phyloP scores from a whole-genome alignment of 2,113 vertebrate genomes.

The Noturus placidus region DNA sequence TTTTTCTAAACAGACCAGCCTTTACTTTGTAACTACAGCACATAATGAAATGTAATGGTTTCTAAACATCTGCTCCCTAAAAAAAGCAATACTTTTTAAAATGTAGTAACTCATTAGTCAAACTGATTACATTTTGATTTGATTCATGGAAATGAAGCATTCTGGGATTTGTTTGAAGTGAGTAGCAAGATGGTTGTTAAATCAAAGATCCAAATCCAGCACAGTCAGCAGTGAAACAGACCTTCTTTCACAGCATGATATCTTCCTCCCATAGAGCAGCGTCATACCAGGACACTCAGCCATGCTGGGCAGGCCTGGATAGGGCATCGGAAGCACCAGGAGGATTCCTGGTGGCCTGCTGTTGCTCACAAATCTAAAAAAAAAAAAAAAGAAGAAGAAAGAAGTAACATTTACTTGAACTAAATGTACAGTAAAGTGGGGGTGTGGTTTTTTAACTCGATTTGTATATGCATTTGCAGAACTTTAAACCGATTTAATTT shows the following conservation, averaged over 20 bases:
- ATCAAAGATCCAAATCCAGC: background rate
- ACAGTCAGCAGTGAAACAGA: background rate
- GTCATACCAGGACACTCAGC: background rate
- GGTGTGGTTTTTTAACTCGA: no score
- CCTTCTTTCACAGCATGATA: background rate
- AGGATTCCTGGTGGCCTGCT: no score
- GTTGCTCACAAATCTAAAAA: no score
- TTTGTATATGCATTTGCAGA: no score
- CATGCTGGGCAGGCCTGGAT: background rate
- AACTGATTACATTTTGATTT: background rate
- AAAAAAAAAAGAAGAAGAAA: no score
- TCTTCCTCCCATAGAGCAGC: background rate
- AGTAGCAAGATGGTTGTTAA: background rate
- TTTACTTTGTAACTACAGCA: background rate
- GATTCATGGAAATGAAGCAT: background rate
- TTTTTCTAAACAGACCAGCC: background rate
- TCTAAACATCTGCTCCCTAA: background rate
- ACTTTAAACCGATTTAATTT: no score
- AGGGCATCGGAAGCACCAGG: no score
- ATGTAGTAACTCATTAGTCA: conserved; percentile 14
- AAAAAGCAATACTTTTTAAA: background rate
- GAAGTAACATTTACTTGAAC: no score
- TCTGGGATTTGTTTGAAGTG: background rate
- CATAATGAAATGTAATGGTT: background rate
- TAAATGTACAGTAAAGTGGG: no score